Evolutionary conservation across 35 echinoderm and acorn worm species (phyloP).

Genomic region (Nesometra sesokonis): DNA sequence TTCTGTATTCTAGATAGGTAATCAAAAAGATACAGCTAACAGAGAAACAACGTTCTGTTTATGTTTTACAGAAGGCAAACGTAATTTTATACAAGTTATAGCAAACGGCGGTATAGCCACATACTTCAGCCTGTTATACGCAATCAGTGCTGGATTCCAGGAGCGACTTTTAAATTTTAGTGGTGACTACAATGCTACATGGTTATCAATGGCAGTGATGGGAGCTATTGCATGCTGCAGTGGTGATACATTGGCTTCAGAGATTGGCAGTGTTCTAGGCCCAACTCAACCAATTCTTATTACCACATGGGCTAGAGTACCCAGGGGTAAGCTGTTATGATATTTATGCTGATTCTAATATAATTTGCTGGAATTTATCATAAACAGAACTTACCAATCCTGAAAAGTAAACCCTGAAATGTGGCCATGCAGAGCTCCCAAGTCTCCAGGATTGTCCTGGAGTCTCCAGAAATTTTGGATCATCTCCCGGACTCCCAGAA

Average conservation of each 20-base stretch:
- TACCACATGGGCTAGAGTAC: conserved; percentile 56
- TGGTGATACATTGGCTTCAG: conserved; percentile 89
- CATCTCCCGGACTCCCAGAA: too few species aligned
- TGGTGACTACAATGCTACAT: conserved; percentile 56
- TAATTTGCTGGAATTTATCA: too few species aligned
- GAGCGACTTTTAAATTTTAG: conserved; percentile 43
- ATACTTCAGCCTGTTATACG: conserved; percentile 39
- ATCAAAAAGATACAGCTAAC: too few species aligned
- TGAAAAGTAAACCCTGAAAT: too few species aligned
- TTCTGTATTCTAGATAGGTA: too few species aligned
- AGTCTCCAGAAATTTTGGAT: too few species aligned
- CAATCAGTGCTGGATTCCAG: conserved; percentile 59
- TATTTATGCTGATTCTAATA: too few species aligned
- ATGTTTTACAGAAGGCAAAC: conserved; percentile 61
- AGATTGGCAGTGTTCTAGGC: conserved; percentile 77
- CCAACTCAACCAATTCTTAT: conserved; percentile 38
- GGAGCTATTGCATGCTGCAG: conserved; percentile 58
- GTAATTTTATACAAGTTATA: conserved; percentile 78
- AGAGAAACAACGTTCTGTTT: neutral
- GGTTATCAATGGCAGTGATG: conserved; percentile 56
- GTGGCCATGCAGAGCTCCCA: too few species aligned
- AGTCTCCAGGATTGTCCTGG: too few species aligned
- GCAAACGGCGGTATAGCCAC: conserved; percentile 72
- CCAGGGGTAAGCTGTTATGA: conserved; percentile 39
- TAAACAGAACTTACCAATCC: too few species aligned